Base-by-base conservation (phyloP, 2,113 vertebrate species). In the Myrmophylax atrothorax region DNA sequence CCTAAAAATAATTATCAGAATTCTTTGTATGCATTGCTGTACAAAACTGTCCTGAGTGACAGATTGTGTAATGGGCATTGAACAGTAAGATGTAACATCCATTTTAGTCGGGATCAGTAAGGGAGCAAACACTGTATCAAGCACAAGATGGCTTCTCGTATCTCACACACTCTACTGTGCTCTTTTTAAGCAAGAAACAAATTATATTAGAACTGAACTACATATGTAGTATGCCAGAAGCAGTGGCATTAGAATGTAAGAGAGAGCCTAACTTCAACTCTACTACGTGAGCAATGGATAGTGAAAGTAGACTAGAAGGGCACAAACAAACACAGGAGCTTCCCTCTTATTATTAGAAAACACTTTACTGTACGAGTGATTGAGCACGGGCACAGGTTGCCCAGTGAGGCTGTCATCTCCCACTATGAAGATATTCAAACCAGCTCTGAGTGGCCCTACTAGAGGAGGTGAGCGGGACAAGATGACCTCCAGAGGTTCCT, bases 171-270 rank as follows among this genome's bases (percentile, higher is more conserved):
- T 16, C 7, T 9, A 14, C 22, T 15, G 10, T 28, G 10, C 7
- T 42, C 3, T 23, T 52, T 72, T 79, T 18, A 68, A 72, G 35
- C 18, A 64, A 24, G 15, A 64, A 60, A 60, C 2, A 73, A 35
- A 25, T 33, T 84, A 25, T 62, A 18, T 17, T 58, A 50, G 25
- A 81, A 53, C 44, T 29, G 6, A 80, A 38, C 31, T 33, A 10
- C 0, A 1, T 2, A 10, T 0, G 13, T 40, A 66, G 7, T 3
- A 29, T 14, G 18, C 37, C 17, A 69, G 23, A 55, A 68, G 31
- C 29, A 66, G 5, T 23, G 7, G 13, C 9, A 40, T 29, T 40
- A 89, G 44, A 81, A 25, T 9, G 8, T 4, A 72, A 72, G 18
- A 38, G 16, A 47, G 1, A n/a, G 12, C 31, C 58, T 28, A 68